Evolutionary conservation across 2,113 vertebrate genomes (phyloP), one percentile per base, ranked within the genome.

Genomic region (Cyanoliseus patagonus): DNA sequence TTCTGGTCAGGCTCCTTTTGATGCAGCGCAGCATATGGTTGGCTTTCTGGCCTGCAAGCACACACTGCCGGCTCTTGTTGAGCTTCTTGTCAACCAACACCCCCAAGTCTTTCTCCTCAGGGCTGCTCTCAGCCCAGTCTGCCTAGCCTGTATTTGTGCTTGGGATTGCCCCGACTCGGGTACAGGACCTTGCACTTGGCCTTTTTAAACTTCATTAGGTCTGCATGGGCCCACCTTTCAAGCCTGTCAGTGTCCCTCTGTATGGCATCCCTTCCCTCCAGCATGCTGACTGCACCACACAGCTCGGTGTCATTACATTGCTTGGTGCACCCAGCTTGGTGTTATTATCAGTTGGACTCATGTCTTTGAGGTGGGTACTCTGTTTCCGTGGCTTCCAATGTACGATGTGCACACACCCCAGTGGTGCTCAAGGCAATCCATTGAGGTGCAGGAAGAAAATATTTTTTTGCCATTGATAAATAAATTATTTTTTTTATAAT

Each of bases 321-420:
- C 55, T 59, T n/a, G 55, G 33, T 23, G 33, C 55, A 59, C 55
- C 9, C 33, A n/a, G 33, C 55, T 59, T n/a, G 33, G 33, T 59
- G 20, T n/a, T 59, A 14, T 59, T 23, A n/a, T 13, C 6, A 15
- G 17, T 22, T 11, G 5, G 23, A 80, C 28, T 80, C 8, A 4
- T 22, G 14, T 61, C 52, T 80, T 88, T 3, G 3, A 78, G 57
- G 23, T 52, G 18, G 17, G 10, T 68, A 61, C 47, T 94, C 25
- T 22, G 31, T 19, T 46, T 86, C 39, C 68, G 10, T 86, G n/a
- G 8, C 55, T 42, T 63, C 18, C 25, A 41, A 73, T 80, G 27
- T 10, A 55, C 9, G 7, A 3, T 47, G 23, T 35, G 41, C 0
- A 0, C 9, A 66, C 1, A 3, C 23, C 9, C 76, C 28, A 68